A percentile compares a stretch with the other conserved stretches of the same genome.
phyloP scores from a whole-genome alignment of 2,113 vertebrate species.

The Entomyzon cyanotis region DNA sequence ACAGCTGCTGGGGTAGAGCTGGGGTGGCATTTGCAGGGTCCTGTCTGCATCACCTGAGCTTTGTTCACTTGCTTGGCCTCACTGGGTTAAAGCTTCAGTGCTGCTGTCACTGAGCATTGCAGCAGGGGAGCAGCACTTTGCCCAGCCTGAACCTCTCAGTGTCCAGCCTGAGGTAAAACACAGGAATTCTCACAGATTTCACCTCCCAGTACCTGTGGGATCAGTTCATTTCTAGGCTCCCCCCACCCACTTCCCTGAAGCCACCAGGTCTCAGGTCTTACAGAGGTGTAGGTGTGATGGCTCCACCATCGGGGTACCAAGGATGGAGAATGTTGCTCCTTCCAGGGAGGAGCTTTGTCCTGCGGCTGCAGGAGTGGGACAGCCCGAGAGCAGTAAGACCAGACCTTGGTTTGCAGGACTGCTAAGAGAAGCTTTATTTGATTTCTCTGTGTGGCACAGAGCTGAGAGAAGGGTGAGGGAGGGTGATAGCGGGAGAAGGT shows the following conservation, averaged over 20 bases:
- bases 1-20: neutral
- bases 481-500: neutral
- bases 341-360: neutral
- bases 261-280: neutral
- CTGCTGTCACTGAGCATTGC: neutral
- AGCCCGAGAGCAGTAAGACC: neutral
- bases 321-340: neutral
- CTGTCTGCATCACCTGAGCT: neutral
- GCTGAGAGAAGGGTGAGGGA: neutral
- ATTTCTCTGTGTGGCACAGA: neutral
- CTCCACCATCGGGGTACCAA: rapidly evolving
- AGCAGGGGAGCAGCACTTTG: rapidly evolving
- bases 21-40: neutral
- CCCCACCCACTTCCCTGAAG: neutral
- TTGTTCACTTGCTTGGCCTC: neutral
- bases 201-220: neutral
- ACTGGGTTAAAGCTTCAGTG: neutral
- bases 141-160: rapidly evolving
- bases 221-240: neutral
- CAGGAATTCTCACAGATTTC: neutral
- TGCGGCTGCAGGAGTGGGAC: neutral
- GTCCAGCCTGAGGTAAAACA: neutral
- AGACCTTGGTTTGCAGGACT: conserved; percentile 16
- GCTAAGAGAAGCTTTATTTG: conserved; percentile 73
- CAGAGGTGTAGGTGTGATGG: neutral